Conservation (phyloP, 2,113 vertebrate genomes). For the human (Homo sapiens) region GRCh38 chr2:214151001-214151500, state of each 20-base stretch:
- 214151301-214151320: constrained; percentile 25
- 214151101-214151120: constrained; percentile 43
- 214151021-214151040: not conserved
- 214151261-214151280: not conserved
- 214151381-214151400: not conserved
- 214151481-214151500: constrained; percentile 12
- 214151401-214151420: not conserved
- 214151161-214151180: constrained; percentile 39
- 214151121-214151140: constrained; percentile 47
- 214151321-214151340: not conserved
- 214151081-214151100: not conserved
- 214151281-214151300: not conserved
- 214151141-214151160: constrained; percentile 48
- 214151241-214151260: not conserved
- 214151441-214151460: constrained; percentile 32
- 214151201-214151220: not conserved
- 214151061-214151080: constrained; percentile 1
- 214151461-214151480: not conserved
- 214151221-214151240: constrained; percentile 48
- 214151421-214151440: not conserved
- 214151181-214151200: not conserved
- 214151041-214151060: not conserved
- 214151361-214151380: not conserved
- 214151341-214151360: not conserved
- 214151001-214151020: not conserved